Base-by-base conservation (phyloP, 2,797 vertebrate species). In the Megalops cyprinoides region DNA sequence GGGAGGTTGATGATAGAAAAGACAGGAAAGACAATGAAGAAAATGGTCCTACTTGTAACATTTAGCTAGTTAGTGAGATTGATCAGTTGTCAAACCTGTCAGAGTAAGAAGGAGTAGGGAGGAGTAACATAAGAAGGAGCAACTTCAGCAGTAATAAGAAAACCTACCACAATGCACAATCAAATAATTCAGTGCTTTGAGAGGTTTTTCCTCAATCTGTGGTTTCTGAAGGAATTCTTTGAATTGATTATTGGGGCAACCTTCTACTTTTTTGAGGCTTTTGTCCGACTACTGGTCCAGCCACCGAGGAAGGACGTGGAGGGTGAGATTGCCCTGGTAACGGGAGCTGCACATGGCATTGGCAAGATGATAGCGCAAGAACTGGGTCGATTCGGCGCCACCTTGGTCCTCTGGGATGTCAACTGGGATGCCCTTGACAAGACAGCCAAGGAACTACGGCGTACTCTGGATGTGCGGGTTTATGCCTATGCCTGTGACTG, bases 251-350 rank as follows among this genome's bases (percentile, higher is more conserved):
- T 85, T n/a, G 86, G 81, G 37, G 76, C 76, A 1, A 15, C 79
- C 44, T 85, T 87, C 75, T 87, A 85, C 49, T 80, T 84, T 76
- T 87, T 87, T 75, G 83, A 87, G 81, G 84, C 83, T 2, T 82
- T 83, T 48, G 76, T 84, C 65, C 78, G 83, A 42, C 71, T 87
- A n/a, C 83, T 87, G 28, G 58, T 85, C 56, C 82, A 78, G 23
- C 82, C 77, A n/a, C 74, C 62, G 44, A 79, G 74, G 31, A 86
- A 86, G 78, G 83, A 87, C 12, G 81, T 85, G 37, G 84, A 87
- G 65, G 84, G 84, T 34, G 86, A 87, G 65, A 83, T 84, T 18
- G 80, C 74, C 4, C 69, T 87, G 37, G 83, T 87, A 25, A 86
- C 84, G 1, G 86, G 84, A 67, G 84, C 86, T 48, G 83, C 83